Base-by-base conservation (phyloP, 2,797 vertebrate species). In the Danio albolineatus region DNA sequence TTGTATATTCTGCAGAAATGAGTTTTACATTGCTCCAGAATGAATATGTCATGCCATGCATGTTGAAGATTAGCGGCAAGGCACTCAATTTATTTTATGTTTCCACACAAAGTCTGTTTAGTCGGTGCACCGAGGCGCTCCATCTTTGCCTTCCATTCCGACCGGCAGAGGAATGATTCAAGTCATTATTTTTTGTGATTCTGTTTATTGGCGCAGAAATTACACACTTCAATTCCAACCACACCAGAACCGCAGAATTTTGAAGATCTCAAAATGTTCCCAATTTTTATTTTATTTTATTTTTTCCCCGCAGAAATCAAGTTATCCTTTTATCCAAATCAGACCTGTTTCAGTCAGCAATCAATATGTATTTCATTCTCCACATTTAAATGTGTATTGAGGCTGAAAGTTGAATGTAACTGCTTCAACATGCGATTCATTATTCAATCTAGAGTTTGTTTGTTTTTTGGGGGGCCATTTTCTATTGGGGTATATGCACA, bases 391-490 rank as follows among this genome's bases (percentile, higher is more conserved):
- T 75, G 77, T 80, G 41, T 64, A 79, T 61, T 46, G 36, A 81
- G 75, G 73, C 80, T 72, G 59, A 80, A 79, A 77, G 82, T 82
- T 86, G 88, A 89, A 89, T 89, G 88, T 89, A 86, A 81, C 54
- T 76, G 57, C 76, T 83, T 84, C 65, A 82, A 82, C 48, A 64
- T 44, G 21, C 7, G 12, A 73, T 71, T 76, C 6, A 41, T 39
- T 64, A 73, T 66, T 74, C 19, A 60, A 74, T 28, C 65, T 71
- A 56, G 53, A 43, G n/a, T 41, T 61, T 67, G 56, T 28, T 28
- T 28, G 28, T 28, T 28, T 28, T 53, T 46, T 9, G 57, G n/a
- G 49, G 39, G n/a, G n/a, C n/a, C 70, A 43, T 76, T 53, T 54
- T 74, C 16, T 28, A 74, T 66, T 28, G 28, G 28, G 28, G 28